A percentile compares a stretch with the other conserved stretches of the same genome.
These are phyloP conservation scores for Plagodis dolabraria DNA, from an alignment of 2,888 invertebrate species.

Conservation along the genomic window DNA sequence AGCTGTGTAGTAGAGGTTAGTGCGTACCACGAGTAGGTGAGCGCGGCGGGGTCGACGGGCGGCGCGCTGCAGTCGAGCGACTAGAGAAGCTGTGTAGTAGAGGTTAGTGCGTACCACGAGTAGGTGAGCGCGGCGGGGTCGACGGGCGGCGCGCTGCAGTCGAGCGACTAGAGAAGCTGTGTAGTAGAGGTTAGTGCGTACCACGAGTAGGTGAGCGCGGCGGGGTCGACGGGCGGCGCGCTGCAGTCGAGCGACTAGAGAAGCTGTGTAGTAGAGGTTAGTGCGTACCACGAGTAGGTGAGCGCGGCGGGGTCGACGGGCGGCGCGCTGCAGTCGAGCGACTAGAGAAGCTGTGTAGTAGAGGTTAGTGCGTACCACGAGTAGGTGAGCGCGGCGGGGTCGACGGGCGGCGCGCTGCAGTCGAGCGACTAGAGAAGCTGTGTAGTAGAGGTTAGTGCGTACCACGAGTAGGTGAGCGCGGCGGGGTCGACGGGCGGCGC, in stretches of 20 bases:
- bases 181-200: no score
- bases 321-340: constrained; percentile 53
- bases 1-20: no score
- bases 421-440: constrained; percentile 57
- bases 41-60: constrained; percentile 35
- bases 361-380: no score
- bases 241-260: constrained; percentile 59
- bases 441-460: no score
- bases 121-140: constrained; percentile 34
- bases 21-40: constrained; percentile 53
- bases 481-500: constrained; percentile 34
- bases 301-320: constrained; percentile 34
- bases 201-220: constrained; percentile 48
- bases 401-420: constrained; percentile 48
- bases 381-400: constrained; percentile 34
- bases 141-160: constrained; percentile 48
- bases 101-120: no score
- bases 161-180: constrained; percentile 57
- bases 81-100: no score
- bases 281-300: constrained; percentile 54
- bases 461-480: constrained; percentile 50
- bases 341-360: no score
- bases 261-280: no score
- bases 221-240: constrained; percentile 34
- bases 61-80: constrained; percentile 53